Percentiles rank a stretch among this genome's conserved stretches.
Conservation (phyloP, 2,113 vertebrate genomes). For the Polypterus bichir region DNA sequence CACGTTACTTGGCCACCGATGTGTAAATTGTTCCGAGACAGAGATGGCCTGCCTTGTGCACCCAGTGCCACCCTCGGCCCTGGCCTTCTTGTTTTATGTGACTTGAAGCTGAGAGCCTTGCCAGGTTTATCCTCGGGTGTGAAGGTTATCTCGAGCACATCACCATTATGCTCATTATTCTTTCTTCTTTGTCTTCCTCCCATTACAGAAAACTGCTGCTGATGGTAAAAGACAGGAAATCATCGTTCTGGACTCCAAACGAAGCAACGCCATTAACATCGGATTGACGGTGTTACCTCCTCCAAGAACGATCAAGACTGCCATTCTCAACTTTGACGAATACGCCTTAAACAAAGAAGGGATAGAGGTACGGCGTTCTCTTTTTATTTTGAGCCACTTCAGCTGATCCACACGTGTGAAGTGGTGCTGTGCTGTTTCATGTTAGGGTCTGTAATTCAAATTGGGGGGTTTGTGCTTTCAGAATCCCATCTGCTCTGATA, state of each 20-base stretch:
- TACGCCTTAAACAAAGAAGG: constrained; percentile 98
- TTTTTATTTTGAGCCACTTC: not conserved
- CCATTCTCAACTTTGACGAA: constrained; percentile 95
- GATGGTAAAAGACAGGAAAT: constrained; percentile 94
- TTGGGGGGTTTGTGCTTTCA: too few relatives aligned
- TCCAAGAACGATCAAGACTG: constrained; percentile 92
- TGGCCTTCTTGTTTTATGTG: too few relatives aligned
- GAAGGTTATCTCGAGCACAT: not conserved
- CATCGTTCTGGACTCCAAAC: constrained; percentile 89
- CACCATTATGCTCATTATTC: not conserved
- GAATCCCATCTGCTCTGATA: too few relatives aligned
- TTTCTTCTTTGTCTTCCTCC: constrained; percentile 24
- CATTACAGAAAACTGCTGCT: constrained; percentile 76
- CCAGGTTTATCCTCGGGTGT: not conserved
- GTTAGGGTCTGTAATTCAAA: too few relatives aligned
- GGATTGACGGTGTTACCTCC: constrained; percentile 91
- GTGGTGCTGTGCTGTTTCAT: not conserved
- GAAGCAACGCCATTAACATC: constrained; percentile 94
- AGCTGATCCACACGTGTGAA: not conserved
- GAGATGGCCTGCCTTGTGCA: not conserved
- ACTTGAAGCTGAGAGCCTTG: not conserved
- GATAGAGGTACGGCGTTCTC: constrained; percentile 70
- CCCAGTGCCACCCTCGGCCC: too few relatives aligned
- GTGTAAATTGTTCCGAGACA: not conserved
- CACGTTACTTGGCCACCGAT: not conserved